A percentile compares a stretch with the other conserved stretches of the same genome.
Conservation (phyloP, 30 jellyfish, hydroid and myxozoan species). For the Haliclystus octoradiatus region DNA sequence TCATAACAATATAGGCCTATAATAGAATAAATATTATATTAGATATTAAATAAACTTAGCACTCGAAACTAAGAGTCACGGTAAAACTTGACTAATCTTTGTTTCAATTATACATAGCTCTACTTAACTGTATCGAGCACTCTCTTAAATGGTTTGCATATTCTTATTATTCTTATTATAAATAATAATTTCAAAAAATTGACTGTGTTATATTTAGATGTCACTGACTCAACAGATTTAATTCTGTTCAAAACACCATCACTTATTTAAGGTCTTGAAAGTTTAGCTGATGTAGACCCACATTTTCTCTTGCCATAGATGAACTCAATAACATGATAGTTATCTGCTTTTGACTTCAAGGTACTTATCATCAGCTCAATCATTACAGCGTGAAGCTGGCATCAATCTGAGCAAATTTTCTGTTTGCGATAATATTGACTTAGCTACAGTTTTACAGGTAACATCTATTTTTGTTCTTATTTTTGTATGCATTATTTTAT, state of each 20-base stretch:
- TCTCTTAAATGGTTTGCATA: no score
- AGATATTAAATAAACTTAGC: no score
- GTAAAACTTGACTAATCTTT: no score
- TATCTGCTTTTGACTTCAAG: constrained; percentile 14
- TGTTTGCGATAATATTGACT: constrained; percentile 75
- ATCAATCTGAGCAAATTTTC: constrained; percentile 43
- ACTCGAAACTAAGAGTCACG: no score
- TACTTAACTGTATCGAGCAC: no score
- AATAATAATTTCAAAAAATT: no score
- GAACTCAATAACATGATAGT: not conserved
- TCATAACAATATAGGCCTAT: no score
- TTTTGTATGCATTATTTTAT: not conserved
- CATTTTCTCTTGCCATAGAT: not conserved
- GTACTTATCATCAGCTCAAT: constrained; percentile 37
- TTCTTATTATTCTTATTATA: no score
- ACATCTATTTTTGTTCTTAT: not conserved
- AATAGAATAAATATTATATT: no score
- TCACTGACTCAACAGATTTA: not conserved
- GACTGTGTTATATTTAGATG: not conserved
- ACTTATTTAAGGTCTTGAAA: not conserved
- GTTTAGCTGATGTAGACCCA: not conserved
- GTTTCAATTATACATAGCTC: no score
- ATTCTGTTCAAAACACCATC: no score
- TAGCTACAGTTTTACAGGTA: constrained; percentile 71
- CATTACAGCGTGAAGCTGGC: constrained; percentile 70